phyloP scores from a whole-genome alignment of 2,797 vertebrate species.

The Clamator glandarius region DNA sequence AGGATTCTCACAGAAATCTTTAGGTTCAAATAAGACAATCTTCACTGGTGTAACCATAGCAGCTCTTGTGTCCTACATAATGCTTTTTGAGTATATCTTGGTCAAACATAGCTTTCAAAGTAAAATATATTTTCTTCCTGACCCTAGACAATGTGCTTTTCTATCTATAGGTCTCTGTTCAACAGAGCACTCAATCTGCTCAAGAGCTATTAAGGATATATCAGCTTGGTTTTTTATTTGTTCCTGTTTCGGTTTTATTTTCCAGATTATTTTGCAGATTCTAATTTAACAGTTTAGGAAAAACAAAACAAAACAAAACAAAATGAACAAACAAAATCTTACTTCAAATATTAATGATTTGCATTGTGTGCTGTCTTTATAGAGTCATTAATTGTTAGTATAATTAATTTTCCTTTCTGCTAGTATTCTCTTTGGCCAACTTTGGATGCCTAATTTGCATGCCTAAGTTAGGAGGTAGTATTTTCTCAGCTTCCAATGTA shows the following conservation, averaged over 20 bases:
- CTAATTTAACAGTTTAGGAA: background rate
- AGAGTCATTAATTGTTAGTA: background rate
- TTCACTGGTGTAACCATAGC: constrained; percentile 30
- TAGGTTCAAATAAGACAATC: constrained; percentile 52
- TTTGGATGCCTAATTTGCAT: background rate
- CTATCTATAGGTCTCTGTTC: background rate
- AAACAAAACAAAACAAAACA: too few species aligned
- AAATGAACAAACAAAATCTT: background rate
- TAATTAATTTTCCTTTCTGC: background rate
- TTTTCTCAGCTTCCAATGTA: background rate
- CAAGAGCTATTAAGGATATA: background rate
- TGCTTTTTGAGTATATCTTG: constrained; percentile 51
- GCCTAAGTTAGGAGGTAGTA: background rate
- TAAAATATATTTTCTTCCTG: background rate
- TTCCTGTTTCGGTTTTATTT: background rate
- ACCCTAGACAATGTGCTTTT: background rate
- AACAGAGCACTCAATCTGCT: background rate
- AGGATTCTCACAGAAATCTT: constrained; percentile 61
- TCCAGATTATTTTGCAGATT: background rate
- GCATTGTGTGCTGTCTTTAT: background rate
- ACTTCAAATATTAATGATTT: background rate
- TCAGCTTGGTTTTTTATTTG: background rate
- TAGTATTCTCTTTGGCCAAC: background rate
- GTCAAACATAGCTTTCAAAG: constrained; percentile 50
- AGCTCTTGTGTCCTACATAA: constrained; percentile 59